These are phyloP conservation scores for Orgyia antiqua DNA, from an alignment of 2,888 invertebrate species.

Conservation along the genomic window DNA sequence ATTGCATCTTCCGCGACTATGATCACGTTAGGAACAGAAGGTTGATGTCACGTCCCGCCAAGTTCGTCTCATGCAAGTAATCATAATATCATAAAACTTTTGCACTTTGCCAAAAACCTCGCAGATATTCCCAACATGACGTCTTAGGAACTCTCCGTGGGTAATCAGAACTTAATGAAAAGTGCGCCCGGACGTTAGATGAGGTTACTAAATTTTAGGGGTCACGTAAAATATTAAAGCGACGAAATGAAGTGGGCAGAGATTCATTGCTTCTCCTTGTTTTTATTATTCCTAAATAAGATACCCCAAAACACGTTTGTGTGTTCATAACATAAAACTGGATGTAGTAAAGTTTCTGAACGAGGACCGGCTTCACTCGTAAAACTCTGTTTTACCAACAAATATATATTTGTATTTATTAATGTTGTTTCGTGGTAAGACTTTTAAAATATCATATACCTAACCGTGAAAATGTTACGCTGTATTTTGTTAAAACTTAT, in stretches of 20 bases:
- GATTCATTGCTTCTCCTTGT: conserved; percentile 74
- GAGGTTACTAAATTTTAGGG: conserved; percentile 67
- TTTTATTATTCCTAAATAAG: conserved; percentile 77
- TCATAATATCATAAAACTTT: conserved; percentile 76
- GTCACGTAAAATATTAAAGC: conserved; percentile 78
- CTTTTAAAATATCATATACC: conserved; percentile 10
- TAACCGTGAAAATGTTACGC: too few relatives aligned
- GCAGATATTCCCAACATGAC: conserved; percentile 51
- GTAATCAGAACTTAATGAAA: conserved; percentile 77
- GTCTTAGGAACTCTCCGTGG: conserved; percentile 55
- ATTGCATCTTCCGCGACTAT: conserved; percentile 27
- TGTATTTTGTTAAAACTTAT: too few relatives aligned
- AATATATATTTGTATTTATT: conserved; percentile 39
- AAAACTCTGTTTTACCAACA: conserved; percentile 56
- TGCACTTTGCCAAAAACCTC: conserved; percentile 69
- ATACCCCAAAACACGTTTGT: conserved; percentile 55
- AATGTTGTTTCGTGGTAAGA: conserved; percentile 7
- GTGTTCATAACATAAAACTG: conserved; percentile 71
- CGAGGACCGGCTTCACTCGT: conserved; percentile 44
- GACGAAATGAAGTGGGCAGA: conserved; percentile 74
- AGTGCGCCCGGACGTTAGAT: conserved; percentile 61
- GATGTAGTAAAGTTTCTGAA: conserved; percentile 60
- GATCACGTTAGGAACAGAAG: conserved; percentile 18
- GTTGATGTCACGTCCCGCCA: conserved; percentile 45
- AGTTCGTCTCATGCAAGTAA: conserved; percentile 64